Evolutionary conservation across 2,113 vertebrate genomes (phyloP).

Genomic region (Cercocebus atys): DNA sequence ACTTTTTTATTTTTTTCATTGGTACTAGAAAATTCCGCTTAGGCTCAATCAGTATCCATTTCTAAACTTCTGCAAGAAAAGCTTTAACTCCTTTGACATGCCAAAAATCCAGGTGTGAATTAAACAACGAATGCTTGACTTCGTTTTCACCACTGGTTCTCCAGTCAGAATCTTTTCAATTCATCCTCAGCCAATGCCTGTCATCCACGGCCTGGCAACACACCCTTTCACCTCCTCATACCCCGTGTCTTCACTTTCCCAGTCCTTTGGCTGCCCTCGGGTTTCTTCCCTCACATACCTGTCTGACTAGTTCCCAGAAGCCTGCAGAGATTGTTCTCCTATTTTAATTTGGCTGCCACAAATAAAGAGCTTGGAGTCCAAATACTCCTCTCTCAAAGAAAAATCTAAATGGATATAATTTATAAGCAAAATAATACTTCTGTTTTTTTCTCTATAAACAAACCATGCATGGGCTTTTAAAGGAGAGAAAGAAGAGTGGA

Average conservation of each 20-base stretch:
- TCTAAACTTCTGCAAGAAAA: not conserved
- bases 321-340: slow-evolving; percentile 14
- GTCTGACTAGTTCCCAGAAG: slow-evolving; percentile 70
- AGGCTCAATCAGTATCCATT: not conserved
- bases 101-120: slow-evolving; percentile 25
- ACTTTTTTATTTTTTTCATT: not conserved
- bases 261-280: slow-evolving; percentile 67
- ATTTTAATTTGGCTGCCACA: not conserved
- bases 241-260: not conserved
- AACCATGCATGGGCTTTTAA: not conserved
- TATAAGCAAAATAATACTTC: slow-evolving; percentile 32
- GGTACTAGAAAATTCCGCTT: not conserved
- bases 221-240: slow-evolving; percentile 34
- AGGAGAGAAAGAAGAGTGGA: not conserved
- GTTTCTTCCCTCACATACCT: slow-evolving; percentile 22
- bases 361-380: not conserved
- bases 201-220: slow-evolving; percentile 33
- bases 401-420: not conserved
- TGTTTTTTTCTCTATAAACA: not conserved
- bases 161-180: slow-evolving; percentile 43
- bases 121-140: slow-evolving; percentile 32
- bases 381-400: not conserved
- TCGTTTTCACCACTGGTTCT: slow-evolving; percentile 25
- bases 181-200: slow-evolving; percentile 58
- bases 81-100: not conserved